phyloP scores from a whole-genome alignment of 2,888 invertebrate genomes.

The Kryphioiulus occultus region DNA sequence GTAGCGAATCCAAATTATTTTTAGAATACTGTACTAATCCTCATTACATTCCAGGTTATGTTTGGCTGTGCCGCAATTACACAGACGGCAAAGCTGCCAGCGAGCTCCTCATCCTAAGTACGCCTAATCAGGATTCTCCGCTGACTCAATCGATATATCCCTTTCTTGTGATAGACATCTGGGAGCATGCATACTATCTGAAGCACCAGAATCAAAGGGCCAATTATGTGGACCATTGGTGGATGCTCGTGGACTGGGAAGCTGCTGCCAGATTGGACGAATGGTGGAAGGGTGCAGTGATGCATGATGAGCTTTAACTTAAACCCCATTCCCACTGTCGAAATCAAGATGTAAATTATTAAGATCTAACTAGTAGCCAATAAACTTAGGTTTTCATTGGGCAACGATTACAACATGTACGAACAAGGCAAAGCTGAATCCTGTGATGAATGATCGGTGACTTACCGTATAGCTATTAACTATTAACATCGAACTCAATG shows the following conservation, averaged over 20 bases:
- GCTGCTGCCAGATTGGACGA: conserved; percentile 57
- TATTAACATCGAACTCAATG: too few relatives aligned
- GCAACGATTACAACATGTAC: not conserved
- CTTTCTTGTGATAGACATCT: conserved; percentile 59
- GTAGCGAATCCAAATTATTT: too few relatives aligned
- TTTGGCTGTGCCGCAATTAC: conserved; percentile 59
- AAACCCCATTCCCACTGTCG: not conserved
- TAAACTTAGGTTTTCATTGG: not conserved
- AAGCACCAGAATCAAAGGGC: conserved; percentile 57
- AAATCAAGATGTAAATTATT: not conserved
- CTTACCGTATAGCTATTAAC: too few relatives aligned
- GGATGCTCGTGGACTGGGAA: conserved; percentile 60
- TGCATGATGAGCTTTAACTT: conserved; percentile 56
- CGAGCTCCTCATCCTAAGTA: conserved; percentile 57
- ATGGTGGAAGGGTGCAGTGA: conserved; percentile 57
- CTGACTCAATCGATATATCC: conserved; percentile 57
- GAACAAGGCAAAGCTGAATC: too few relatives aligned
- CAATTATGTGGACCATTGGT: conserved; percentile 59
- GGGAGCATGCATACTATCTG: conserved; percentile 61
- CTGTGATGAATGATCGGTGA: too few relatives aligned
- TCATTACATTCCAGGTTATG: conserved; percentile 57
- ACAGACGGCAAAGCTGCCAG: conserved; percentile 52
- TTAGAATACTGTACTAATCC: too few relatives aligned
- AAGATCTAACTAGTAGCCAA: not conserved
- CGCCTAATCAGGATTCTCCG: conserved; percentile 60